Conservation (phyloP, 2,113 vertebrate species). For the Monopterus albus region DNA sequence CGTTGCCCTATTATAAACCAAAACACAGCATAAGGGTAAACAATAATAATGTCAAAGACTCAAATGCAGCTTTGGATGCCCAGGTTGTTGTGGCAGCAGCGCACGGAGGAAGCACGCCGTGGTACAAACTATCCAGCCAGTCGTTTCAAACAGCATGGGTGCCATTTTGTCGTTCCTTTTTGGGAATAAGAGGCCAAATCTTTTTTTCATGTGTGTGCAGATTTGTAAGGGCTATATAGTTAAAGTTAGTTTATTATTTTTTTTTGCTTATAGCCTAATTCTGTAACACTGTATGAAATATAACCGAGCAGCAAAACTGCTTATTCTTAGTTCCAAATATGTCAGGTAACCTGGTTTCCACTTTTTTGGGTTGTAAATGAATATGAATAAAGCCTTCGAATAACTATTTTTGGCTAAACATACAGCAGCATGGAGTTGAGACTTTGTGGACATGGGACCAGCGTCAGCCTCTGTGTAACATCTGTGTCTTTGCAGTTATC, state of each 20-base stretch:
- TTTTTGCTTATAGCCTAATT: not conserved
- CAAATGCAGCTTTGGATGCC: conserved; percentile 44
- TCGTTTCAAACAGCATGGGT: conserved; percentile 33
- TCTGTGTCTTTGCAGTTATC: conserved; percentile 2
- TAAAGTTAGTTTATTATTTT: not conserved
- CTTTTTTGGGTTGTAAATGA: not conserved
- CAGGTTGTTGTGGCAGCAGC: conserved; percentile 56
- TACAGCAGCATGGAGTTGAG: not conserved
- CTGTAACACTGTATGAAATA: not conserved
- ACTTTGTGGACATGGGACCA: not conserved
- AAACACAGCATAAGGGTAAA: conserved; percentile 61
- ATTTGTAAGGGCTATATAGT: not conserved
- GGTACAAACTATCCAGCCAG: conserved; percentile 33
- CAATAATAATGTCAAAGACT: conserved; percentile 61
- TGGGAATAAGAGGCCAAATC: conserved; percentile 1
- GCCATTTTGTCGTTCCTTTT: conserved; percentile 54
- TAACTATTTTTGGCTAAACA: not conserved
- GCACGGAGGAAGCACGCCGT: not conserved
- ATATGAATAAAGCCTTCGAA: not conserved
- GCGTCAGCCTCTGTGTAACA: not conserved
- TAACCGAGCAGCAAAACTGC: not conserved
- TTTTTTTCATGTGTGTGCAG: not conserved
- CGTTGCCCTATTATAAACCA: conserved; percentile 69
- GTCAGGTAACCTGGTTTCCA: not conserved
- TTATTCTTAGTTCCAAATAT: not conserved